These are phyloP conservation scores for Protobothrops mucrosquamatus DNA, from an alignment of 2,113 vertebrate genomes.

Conservation along the genomic window DNA sequence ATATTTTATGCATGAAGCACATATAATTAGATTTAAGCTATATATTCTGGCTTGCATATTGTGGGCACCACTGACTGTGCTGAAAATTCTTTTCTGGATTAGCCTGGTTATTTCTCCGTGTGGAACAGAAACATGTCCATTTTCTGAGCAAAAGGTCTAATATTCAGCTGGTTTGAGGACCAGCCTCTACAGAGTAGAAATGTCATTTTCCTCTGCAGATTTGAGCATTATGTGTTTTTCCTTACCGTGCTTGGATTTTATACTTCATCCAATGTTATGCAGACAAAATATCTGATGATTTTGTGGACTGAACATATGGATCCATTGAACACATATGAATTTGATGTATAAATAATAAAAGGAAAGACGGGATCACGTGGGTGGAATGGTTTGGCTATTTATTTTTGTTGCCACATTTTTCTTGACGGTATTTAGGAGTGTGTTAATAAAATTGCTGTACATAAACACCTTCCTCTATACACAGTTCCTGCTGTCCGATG, in stretches of 20 bases:
- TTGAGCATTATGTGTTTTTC: background rate
- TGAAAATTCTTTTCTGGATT: background rate
- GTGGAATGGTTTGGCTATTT: conserved; percentile 23
- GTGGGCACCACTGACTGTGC: background rate
- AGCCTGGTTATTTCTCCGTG: background rate
- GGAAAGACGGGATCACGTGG: background rate
- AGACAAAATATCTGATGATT: conserved; percentile 2
- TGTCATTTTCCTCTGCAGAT: background rate
- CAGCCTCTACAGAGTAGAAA: background rate
- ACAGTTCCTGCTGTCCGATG: conserved; percentile 1
- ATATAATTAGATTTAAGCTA: background rate
- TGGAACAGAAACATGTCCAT: background rate
- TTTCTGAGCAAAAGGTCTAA: conserved; percentile 19
- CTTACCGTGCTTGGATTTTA: background rate
- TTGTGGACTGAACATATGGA: conserved; percentile 17
- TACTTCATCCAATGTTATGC: background rate
- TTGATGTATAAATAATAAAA: background rate
- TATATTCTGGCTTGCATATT: background rate
- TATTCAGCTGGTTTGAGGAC: background rate
- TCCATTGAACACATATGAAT: conserved; percentile 7
- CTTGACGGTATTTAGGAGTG: background rate
- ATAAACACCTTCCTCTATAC: background rate
- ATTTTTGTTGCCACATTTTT: conserved; percentile 13
- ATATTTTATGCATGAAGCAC: background rate
- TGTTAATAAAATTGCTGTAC: conserved; percentile 28